phyloP scores from a whole-genome alignment of 2,113 vertebrate species.

The Chrysemys picta region DNA sequence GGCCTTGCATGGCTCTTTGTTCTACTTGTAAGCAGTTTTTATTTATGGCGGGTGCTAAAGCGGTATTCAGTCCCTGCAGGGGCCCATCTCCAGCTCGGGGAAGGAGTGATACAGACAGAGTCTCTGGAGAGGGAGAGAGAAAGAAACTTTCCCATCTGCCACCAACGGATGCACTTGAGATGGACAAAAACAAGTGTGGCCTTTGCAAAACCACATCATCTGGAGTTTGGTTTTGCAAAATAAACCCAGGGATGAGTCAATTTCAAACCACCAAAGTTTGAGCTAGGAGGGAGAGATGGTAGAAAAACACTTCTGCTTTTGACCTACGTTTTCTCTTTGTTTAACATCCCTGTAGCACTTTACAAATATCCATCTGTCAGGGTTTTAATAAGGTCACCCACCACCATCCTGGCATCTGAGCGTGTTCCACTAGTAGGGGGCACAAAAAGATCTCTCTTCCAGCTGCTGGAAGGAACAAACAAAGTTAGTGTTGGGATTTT shows the following conservation, averaged over 20 bases:
- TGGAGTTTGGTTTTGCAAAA: background rate
- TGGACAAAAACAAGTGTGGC: background rate
- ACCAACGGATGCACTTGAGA: background rate
- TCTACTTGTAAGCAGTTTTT: background rate
- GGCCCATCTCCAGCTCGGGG: background rate
- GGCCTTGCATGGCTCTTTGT: background rate
- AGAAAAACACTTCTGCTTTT: background rate
- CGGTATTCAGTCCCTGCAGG: background rate
- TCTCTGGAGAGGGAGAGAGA: background rate
- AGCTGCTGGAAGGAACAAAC: background rate
- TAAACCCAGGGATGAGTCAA: background rate
- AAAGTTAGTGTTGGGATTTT: background rate
- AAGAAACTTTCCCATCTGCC: background rate
- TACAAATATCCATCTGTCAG: background rate
- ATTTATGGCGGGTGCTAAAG: background rate
- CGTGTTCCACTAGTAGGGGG: background rate
- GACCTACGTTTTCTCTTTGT: slow-evolving; percentile 11
- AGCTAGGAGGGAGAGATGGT: background rate
- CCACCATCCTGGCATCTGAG: background rate
- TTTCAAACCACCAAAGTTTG: background rate
- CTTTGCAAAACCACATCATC: background rate
- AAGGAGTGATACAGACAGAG: background rate
- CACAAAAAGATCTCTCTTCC: background rate
- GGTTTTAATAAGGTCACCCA: background rate
- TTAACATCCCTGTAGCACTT: background rate